A percentile compares a stretch with the other conserved stretches of the same genome.
Evolutionary conservation across 1,140 invertebrate genomes (phyloP).

Genomic region (Euwallacea fornicatus): DNA sequence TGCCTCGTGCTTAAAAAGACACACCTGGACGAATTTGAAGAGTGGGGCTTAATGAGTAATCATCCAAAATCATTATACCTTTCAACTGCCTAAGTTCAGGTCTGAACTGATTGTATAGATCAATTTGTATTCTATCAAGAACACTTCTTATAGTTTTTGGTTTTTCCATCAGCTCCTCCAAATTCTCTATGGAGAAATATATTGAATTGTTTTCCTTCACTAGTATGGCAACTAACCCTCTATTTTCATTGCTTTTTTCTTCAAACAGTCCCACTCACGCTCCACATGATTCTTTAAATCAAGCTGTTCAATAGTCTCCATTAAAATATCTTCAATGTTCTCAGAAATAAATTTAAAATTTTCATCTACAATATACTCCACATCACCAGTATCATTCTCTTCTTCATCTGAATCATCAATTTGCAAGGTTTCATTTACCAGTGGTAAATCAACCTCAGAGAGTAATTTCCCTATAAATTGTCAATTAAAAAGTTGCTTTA

Average conservation of each 20-base stretch:
- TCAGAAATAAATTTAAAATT: slow-evolving; percentile 55
- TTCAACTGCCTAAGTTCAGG: slow-evolving; percentile 38
- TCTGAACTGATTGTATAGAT: slow-evolving; percentile 47
- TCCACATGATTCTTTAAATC: slow-evolving; percentile 54
- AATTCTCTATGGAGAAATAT: slow-evolving; percentile 32
- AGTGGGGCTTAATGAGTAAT: slow-evolving; percentile 35
- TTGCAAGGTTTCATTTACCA: slow-evolving; percentile 58
- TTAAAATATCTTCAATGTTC: slow-evolving; percentile 54
- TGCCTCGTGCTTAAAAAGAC: background rate
- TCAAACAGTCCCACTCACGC: slow-evolving; percentile 47
- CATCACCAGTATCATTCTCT: slow-evolving; percentile 49
- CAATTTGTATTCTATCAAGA: slow-evolving; percentile 45
- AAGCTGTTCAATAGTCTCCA: slow-evolving; percentile 55
- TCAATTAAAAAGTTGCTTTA: background rate
- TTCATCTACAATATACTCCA: slow-evolving; percentile 46
- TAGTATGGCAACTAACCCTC: slow-evolving; percentile 26
- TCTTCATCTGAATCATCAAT: slow-evolving; percentile 61
- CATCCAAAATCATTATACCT: slow-evolving; percentile 42
- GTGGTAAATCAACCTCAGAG: slow-evolving; percentile 56
- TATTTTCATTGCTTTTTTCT: slow-evolving; percentile 27
- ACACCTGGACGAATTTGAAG: slow-evolving; percentile 36
- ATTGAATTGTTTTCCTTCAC: background rate
- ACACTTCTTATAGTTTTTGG: slow-evolving; percentile 39
- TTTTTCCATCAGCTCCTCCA: slow-evolving; percentile 30
- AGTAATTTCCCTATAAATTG: slow-evolving; percentile 48